phyloP scores from a whole-genome alignment of 2,113 vertebrate species.

The Phalacrocorax brasilianus region DNA sequence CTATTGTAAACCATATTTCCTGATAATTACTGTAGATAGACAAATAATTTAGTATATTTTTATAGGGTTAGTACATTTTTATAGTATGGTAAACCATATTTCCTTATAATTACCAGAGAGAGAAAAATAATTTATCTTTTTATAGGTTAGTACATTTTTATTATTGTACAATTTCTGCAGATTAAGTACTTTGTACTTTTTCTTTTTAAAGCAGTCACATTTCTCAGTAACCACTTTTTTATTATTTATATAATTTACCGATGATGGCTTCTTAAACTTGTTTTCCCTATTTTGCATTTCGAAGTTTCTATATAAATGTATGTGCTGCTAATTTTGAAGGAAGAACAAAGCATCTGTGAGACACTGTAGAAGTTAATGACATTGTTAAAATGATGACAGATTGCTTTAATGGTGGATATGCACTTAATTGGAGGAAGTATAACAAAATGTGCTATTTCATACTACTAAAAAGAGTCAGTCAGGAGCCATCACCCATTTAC shows the following conservation, averaged over 20 bases:
- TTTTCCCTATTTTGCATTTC: slow-evolving; percentile 64
- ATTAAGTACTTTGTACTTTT: slow-evolving; percentile 65
- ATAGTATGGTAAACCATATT: slow-evolving; percentile 70
- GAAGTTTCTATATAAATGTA: slow-evolving; percentile 68
- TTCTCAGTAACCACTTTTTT: slow-evolving; percentile 51
- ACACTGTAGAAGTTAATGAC: slow-evolving; percentile 73
- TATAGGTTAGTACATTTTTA: slow-evolving; percentile 73
- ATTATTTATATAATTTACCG: slow-evolving; percentile 73
- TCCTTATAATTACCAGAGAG: slow-evolving; percentile 71
- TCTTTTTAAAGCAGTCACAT: slow-evolving; percentile 55
- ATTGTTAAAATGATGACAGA: slow-evolving; percentile 75
- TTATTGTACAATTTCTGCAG: slow-evolving; percentile 63
- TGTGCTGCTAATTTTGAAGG: slow-evolving; percentile 72
- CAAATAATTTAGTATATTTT: slow-evolving; percentile 73
- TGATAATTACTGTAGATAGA: slow-evolving; percentile 70
- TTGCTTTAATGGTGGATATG: slow-evolving; percentile 74
- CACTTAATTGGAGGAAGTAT: slow-evolving; percentile 74
- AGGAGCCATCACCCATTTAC: slow-evolving; percentile 68
- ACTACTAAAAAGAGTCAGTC: slow-evolving; percentile 71
- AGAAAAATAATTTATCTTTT: slow-evolving; percentile 72
- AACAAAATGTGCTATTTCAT: slow-evolving; percentile 72
- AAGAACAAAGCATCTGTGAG: slow-evolving; percentile 69
- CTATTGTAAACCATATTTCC: slow-evolving; percentile 70
- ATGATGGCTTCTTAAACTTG: slow-evolving; percentile 69
- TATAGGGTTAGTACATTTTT: slow-evolving; percentile 68